Evolutionary conservation across 2,797 vertebrate species (phyloP).

Genomic region (Oryzias dopingdopingensis): DNA sequence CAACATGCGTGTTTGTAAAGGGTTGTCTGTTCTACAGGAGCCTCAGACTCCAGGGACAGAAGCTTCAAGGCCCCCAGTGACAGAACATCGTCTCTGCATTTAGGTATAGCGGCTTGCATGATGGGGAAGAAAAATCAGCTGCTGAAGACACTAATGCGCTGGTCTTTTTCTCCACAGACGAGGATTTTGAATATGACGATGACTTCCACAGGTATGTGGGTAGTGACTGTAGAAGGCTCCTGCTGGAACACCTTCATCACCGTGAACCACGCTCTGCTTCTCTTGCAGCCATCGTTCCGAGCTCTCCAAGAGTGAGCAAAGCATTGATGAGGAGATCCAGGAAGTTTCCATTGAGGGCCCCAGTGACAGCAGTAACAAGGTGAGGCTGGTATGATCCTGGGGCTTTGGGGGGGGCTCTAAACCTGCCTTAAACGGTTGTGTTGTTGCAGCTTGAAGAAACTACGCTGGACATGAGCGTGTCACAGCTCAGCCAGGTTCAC

Average conservation of each 20-base stretch:
- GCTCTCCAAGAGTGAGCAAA: conserved; percentile 84
- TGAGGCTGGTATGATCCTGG: conserved; percentile 34
- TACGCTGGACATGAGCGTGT: conserved; percentile 88
- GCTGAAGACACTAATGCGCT: fast-evolving
- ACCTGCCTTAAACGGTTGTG: not conserved
- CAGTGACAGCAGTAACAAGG: conserved; percentile 82
- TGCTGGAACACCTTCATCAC: not conserved
- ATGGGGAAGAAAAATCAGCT: too few species aligned
- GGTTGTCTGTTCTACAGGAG: conserved; percentile 27
- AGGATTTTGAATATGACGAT: conserved; percentile 87
- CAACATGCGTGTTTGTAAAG: not conserved
- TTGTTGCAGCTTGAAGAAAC: conserved; percentile 81
- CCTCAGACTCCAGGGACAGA: conserved; percentile 43
- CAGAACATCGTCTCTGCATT: conserved; percentile 38
- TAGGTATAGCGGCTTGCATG: conserved; percentile 11
- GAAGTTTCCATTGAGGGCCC: conserved; percentile 87
- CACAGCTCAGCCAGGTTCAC: conserved; percentile 86
- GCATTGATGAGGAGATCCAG: conserved; percentile 92
- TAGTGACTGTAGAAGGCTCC: not conserved
- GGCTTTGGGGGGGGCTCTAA: not conserved
- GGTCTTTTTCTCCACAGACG: conserved; percentile 75
- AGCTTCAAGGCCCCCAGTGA: conserved; percentile 64
- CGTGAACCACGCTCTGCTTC: not conserved
- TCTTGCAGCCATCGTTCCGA: conserved; percentile 85
- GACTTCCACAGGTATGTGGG: conserved; percentile 83